Evolutionary conservation across 2,888 invertebrate species (phyloP).

Genomic region (Xestia ashworthii): DNA sequence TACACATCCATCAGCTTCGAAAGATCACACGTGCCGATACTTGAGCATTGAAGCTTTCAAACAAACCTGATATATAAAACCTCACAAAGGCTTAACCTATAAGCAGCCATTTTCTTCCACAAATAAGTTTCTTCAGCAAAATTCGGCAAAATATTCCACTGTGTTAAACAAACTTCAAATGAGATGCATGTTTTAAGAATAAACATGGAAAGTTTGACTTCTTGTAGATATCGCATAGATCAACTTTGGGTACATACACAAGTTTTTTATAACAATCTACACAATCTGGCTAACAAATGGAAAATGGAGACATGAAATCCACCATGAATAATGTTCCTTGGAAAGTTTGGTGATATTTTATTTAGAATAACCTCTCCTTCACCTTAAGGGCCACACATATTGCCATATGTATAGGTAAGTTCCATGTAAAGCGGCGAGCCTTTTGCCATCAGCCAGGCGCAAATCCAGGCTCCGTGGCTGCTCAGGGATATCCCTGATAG

Average conservation of each 20-base stretch:
- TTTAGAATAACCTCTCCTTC: neutral
- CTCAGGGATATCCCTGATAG: neutral
- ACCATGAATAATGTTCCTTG: neutral
- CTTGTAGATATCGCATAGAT: neutral
- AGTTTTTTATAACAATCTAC: neutral
- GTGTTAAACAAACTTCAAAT: conserved; percentile 21
- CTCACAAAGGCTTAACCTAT: neutral
- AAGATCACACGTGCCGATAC: conserved; percentile 42
- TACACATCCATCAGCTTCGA: neutral
- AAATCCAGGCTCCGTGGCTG: neutral
- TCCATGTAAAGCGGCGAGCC: neutral
- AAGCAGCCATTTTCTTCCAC: neutral
- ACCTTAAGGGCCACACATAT: too few relatives aligned
- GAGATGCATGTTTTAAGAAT: conserved; percentile 10
- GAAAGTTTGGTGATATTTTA: neutral
- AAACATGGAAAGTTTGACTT: conserved; percentile 17
- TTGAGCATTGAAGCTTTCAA: neutral
- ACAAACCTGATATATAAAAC: neutral
- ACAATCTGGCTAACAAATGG: neutral
- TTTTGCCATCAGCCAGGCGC: neutral
- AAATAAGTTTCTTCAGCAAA: neutral
- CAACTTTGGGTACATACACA: neutral
- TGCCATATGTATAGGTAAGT: neutral
- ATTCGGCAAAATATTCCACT: conserved; percentile 20
- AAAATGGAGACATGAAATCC: neutral